Conservation (phyloP, 2,888 invertebrate genomes). For the Poecilus cupreus region DNA sequence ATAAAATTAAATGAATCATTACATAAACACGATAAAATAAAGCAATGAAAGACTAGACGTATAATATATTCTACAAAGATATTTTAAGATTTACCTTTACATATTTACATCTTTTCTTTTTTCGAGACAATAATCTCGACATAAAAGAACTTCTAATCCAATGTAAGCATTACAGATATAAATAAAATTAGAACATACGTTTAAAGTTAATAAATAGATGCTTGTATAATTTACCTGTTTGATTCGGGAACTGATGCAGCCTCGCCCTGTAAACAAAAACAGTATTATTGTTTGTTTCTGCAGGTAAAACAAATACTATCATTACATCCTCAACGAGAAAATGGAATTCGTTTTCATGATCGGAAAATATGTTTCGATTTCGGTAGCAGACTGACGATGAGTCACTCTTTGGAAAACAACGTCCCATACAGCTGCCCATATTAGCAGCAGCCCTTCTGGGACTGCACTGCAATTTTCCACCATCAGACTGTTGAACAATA, state of each 20-base stretch:
- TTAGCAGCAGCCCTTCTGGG: constrained; percentile 69
- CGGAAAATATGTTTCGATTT: constrained; percentile 54
- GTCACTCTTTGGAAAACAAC: constrained; percentile 71
- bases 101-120: constrained; percentile 67
- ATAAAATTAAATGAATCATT: constrained; percentile 63
- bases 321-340: constrained; percentile 68
- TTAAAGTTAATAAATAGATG: neutral
- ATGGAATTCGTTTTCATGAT: constrained; percentile 65
- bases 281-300: neutral
- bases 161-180: constrained; percentile 65
- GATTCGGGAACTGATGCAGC: constrained; percentile 36
- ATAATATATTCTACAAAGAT: neutral
- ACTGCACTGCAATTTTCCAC: constrained; percentile 69
- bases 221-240: constrained; percentile 43
- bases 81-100: constrained; percentile 66
- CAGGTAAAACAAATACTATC: neutral
- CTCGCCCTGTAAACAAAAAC: constrained; percentile 23
- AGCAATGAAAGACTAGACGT: neutral
- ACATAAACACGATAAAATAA: neutral
- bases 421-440: constrained; percentile 75
- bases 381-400: constrained; percentile 56
- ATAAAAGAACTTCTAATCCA: constrained; percentile 68
- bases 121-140: constrained; percentile 68
- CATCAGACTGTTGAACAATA: constrained; percentile 63
- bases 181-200: constrained; percentile 49